These are phyloP conservation scores for Oncorhynchus gorbuscha DNA, from an alignment of 2,113 vertebrate species.

Conservation along the genomic window DNA sequence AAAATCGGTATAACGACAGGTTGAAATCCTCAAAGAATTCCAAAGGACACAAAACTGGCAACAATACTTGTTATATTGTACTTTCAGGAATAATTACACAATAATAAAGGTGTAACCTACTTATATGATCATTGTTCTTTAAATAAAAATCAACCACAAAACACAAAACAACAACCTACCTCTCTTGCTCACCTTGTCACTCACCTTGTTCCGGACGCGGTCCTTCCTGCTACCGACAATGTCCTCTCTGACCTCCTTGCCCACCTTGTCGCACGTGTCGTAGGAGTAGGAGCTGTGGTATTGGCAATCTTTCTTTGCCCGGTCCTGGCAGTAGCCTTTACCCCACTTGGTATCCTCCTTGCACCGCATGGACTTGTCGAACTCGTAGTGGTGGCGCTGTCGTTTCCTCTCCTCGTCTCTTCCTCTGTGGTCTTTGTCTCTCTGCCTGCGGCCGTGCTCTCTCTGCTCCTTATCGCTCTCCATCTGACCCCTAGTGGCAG, in stretches of 20 bases:
- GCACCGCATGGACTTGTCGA: constrained; percentile 85
- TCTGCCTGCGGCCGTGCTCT: constrained; percentile 81
- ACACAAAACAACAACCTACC: neutral
- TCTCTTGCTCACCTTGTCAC: constrained; percentile 74
- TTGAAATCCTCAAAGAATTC: no score
- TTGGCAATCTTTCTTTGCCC: constrained; percentile 85
- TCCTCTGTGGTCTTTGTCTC: constrained; percentile 85
- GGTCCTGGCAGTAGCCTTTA: constrained; percentile 86
- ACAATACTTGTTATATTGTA: no score
- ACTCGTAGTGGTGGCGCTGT: constrained; percentile 85
- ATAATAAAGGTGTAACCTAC: no score
- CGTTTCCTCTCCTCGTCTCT: constrained; percentile 84
- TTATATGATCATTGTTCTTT: no score
- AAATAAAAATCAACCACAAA: no score
- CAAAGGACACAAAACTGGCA: no score
- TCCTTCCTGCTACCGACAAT: constrained; percentile 82
- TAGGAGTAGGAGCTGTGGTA: constrained; percentile 78
- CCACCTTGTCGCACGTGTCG: constrained; percentile 81
- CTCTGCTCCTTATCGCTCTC: constrained; percentile 82
- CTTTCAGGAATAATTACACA: no score
- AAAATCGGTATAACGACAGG: no score
- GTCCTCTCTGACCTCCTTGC: constrained; percentile 86
- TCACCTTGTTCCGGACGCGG: constrained; percentile 90
- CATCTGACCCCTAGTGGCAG: constrained; percentile 77
- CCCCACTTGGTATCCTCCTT: constrained; percentile 91